Percentiles rank a stretch among this genome's conserved stretches.
These are phyloP conservation scores for Rhogogaster chlorosoma DNA, from an alignment of 2,888 invertebrate species.

Conservation along the genomic window DNA sequence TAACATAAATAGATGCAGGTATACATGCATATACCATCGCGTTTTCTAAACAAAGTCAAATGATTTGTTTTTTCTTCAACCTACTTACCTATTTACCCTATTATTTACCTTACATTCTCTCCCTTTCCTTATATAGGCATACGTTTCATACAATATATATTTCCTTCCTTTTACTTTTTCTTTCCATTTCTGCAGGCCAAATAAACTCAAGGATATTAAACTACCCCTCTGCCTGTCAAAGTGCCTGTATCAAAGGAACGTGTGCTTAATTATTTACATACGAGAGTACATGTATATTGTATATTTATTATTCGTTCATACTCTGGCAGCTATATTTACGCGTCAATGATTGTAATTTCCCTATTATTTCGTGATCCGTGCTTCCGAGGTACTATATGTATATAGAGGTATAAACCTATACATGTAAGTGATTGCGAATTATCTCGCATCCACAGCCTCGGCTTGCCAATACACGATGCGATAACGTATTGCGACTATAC, in stretches of 20 bases:
- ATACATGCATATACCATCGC: background rate
- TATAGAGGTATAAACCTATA: background rate
- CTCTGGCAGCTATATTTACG: background rate
- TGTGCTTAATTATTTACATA: background rate
- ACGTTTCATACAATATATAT: too few relatives aligned
- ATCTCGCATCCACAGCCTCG: background rate
- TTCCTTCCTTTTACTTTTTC: background rate
- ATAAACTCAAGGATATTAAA: background rate
- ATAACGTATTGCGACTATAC: background rate
- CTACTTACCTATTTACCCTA: background rate
- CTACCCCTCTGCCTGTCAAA: background rate
- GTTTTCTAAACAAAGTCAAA: background rate
- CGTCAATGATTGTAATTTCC: too few relatives aligned
- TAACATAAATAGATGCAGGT: slow-evolving; percentile 64
- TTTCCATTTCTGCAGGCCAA: background rate
- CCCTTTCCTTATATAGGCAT: background rate
- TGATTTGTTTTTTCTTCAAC: slow-evolving; percentile 4
- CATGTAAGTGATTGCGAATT: background rate
- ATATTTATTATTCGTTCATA: background rate
- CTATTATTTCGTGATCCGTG: too few relatives aligned
- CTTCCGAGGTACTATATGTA: background rate
- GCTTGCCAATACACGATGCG: background rate
- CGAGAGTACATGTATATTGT: background rate
- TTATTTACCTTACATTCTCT: background rate
- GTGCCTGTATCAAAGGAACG: background rate